Conservation (phyloP, 2,888 invertebrate species). For the Drosophila subquinaria region DNA sequence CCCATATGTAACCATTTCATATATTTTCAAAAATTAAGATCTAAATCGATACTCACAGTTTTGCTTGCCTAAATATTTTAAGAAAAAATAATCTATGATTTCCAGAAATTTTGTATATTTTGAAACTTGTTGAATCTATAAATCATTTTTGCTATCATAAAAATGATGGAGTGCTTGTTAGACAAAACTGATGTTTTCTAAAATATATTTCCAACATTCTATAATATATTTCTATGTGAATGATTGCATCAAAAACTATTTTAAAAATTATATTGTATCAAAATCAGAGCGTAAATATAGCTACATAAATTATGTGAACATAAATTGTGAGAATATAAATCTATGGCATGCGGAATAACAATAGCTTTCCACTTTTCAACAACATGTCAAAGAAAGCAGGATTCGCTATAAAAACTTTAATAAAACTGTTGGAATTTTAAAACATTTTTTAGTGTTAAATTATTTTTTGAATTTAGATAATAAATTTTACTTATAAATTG, state of each 20-base stretch:
- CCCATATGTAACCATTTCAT: too few relatives aligned
- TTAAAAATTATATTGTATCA: slow-evolving; percentile 9
- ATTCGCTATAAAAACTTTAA: slow-evolving; percentile 13
- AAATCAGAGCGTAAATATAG: slow-evolving; percentile 13
- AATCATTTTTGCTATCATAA: slow-evolving; percentile 9
- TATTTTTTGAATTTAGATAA: not conserved
- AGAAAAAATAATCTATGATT: not conserved
- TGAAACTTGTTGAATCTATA: not conserved
- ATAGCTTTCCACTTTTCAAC: slow-evolving; percentile 9
- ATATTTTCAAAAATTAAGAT: not conserved
- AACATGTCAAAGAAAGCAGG: slow-evolving; percentile 8
- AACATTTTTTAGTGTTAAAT: slow-evolving; percentile 6
- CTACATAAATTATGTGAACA: slow-evolving; percentile 3
- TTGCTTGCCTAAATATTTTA: not conserved
- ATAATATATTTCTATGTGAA: slow-evolving; percentile 14
- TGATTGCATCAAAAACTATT: slow-evolving; percentile 23
- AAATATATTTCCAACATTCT: slow-evolving; percentile 8
- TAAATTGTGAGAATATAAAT: slow-evolving; percentile 15
- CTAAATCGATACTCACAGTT: not conserved
- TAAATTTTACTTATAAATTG: not conserved
- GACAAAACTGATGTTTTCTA: slow-evolving; percentile 12
- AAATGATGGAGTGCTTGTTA: slow-evolving; percentile 1
- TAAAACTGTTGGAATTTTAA: slow-evolving; percentile 7
- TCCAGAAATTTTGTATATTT: not conserved
- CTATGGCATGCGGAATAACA: slow-evolving; percentile 13